These are phyloP conservation scores for Lamellibrachia luymesi DNA, from an alignment of 1,140 invertebrate species.

Conservation along the genomic window DNA sequence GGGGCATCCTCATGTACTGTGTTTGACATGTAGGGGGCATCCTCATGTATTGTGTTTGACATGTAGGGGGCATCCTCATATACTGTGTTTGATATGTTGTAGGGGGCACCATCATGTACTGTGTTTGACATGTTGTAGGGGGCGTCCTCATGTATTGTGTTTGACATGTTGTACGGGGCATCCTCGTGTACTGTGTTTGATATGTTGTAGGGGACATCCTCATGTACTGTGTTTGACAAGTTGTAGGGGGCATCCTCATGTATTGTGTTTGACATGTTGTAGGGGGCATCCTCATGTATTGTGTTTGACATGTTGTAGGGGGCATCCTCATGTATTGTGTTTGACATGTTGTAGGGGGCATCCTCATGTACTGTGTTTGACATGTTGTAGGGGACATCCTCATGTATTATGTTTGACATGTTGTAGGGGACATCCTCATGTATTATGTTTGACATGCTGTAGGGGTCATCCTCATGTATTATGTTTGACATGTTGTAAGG, in stretches of 20 bases:
- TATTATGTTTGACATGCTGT: background rate
- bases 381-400: background rate
- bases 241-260: background rate
- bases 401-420: constrained; percentile 52
- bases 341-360: too few species aligned
- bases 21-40: background rate
- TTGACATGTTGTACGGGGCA: background rate
- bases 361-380: background rate
- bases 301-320: too few species aligned
- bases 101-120: background rate
- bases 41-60: background rate
- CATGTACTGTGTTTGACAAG: background rate
- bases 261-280: constrained; percentile 49
- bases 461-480: background rate
- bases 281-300: constrained; percentile 99
- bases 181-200: too few species aligned
- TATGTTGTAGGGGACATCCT: background rate
- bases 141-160: constrained; percentile 98
- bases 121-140: constrained; percentile 62
- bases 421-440: too few species aligned
- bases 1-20: too few species aligned
- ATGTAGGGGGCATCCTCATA: background rate
- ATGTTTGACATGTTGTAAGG: background rate
- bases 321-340: too few species aligned
- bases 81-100: too few species aligned